These are phyloP conservation scores for Oasisia sp. DNA, from an alignment of 2,888 invertebrate species.

Conservation along the genomic window DNA sequence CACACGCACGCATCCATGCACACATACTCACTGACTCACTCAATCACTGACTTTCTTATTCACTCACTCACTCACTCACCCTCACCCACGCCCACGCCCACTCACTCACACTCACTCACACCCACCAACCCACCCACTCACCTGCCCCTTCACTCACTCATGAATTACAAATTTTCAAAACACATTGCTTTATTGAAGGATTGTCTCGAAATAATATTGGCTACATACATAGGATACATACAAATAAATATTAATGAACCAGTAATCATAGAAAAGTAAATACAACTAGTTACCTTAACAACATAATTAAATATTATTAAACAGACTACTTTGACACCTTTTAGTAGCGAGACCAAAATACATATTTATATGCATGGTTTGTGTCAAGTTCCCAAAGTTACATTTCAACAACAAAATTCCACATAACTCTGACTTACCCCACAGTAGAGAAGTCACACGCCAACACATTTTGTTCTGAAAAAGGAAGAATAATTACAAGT, in stretches of 20 bases:
- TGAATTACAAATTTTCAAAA: too few relatives aligned
- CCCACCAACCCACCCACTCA: too few relatives aligned
- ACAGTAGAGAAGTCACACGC: slow-evolving; percentile 40
- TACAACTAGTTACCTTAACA: background rate
- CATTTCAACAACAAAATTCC: background rate
- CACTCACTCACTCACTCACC: too few relatives aligned
- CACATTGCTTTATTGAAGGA: too few relatives aligned
- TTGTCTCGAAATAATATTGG: too few relatives aligned
- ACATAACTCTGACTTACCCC: slow-evolving; percentile 32
- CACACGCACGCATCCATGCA: too few relatives aligned
- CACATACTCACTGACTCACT: too few relatives aligned
- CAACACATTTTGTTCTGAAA: slow-evolving; percentile 41
- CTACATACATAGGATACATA: too few relatives aligned
- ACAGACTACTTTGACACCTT: background rate
- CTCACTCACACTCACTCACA: too few relatives aligned
- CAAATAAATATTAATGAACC: background rate
- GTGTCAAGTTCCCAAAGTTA: background rate
- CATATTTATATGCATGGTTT: background rate
- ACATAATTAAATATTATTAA: background rate
- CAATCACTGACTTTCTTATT: too few relatives aligned
- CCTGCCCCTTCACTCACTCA: too few relatives aligned
- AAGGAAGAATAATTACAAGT: background rate
- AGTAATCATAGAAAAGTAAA: background rate
- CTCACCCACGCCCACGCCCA: too few relatives aligned
- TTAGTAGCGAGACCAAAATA: background rate